Evolutionary conservation across 2,888 invertebrate species (phyloP), one percentile per base, ranked within the genome.

Genomic region (Prenolepis imparis): DNA sequence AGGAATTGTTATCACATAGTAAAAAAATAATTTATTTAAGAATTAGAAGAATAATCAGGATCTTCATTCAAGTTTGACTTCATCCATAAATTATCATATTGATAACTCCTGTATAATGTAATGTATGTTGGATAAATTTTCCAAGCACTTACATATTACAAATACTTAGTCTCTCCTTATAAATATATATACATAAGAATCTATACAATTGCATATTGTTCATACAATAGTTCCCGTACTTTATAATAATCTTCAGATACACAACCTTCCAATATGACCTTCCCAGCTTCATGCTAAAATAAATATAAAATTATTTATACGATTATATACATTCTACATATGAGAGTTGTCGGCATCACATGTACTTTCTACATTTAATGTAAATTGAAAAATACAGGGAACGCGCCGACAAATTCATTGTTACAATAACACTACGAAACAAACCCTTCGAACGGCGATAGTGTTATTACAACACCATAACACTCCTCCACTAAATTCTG

Each of bases 161-260:
- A 59, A 64, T 12, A 15, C 8, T 44, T 8, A 52, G n/a, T 52
- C 6, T 39, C 6, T 59, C 24, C 21, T 72, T 59, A 28, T n/a
- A 41, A 61, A 0, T 44, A 61, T 11, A 74, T 73, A 82, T 97
- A 92, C 97, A 98, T 98, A 94, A 97, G 96, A 61, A 74, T 89
- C 95, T 96, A 99, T 77, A 99, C 97, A 93, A 99, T 98, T 82
- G 99, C 99, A 95, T 99, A 99, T 94, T 99, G 99, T 87, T 98
- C 97, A 94, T 99, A 99, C 44, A 99, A 95, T 55, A 99, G 95
- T 91, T 98, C 98, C 82, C 99, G 96, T 67, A 99, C 97, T 96
- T 97, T 97, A 95, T 98, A 99, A 95, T 99, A 99, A 90, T 99
- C 99, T 91, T 99, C 98, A 9, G 98, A 98, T 0, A 99, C 95